These are phyloP conservation scores for Lasioglossum figueresi DNA, from an alignment of 2,888 invertebrate genomes.

Conservation along the genomic window DNA sequence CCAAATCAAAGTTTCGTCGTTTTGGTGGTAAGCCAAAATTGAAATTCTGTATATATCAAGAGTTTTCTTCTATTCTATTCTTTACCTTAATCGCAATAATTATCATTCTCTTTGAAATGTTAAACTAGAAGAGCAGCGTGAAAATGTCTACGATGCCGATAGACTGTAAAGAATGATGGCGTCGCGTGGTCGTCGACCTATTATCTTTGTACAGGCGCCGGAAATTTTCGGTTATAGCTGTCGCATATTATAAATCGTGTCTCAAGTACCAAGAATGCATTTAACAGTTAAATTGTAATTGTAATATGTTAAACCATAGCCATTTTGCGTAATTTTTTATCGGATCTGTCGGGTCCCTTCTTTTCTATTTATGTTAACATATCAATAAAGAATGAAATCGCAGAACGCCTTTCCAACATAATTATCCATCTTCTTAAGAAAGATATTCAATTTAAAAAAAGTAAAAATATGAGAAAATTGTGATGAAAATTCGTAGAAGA, in stretches of 20 bases:
- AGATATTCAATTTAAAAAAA: not conserved
- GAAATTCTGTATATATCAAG: slow-evolving; percentile 48
- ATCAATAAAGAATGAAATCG: slow-evolving; percentile 45
- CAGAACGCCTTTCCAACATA: not conserved
- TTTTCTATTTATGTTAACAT: slow-evolving; percentile 64
- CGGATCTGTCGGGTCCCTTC: slow-evolving; percentile 13
- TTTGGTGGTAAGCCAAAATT: slow-evolving; percentile 49
- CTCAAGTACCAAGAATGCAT: slow-evolving; percentile 72
- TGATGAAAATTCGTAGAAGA: not conserved
- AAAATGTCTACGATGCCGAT: slow-evolving; percentile 7
- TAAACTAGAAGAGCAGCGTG: slow-evolving; percentile 2
- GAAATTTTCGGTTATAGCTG: not conserved
- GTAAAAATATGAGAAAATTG: too few species aligned
- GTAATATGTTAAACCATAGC: slow-evolving; percentile 29
- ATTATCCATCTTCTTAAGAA: not conserved
- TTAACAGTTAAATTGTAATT: slow-evolving; percentile 59
- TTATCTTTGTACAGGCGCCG: slow-evolving; percentile 30
- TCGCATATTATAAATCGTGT: slow-evolving; percentile 14
- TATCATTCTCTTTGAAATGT: slow-evolving; percentile 17
- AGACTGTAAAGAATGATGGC: slow-evolving; percentile 35
- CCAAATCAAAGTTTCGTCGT: slow-evolving; percentile 74
- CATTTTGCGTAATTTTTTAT: slow-evolving; percentile 47
- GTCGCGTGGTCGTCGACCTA: not conserved
- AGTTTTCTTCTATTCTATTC: not conserved
- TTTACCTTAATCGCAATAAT: slow-evolving; percentile 22